Evolutionary conservation across 1,140 invertebrate genomes (phyloP), one percentile per base, ranked within the genome.

Genomic region (Scaptomyza graminum): DNA sequence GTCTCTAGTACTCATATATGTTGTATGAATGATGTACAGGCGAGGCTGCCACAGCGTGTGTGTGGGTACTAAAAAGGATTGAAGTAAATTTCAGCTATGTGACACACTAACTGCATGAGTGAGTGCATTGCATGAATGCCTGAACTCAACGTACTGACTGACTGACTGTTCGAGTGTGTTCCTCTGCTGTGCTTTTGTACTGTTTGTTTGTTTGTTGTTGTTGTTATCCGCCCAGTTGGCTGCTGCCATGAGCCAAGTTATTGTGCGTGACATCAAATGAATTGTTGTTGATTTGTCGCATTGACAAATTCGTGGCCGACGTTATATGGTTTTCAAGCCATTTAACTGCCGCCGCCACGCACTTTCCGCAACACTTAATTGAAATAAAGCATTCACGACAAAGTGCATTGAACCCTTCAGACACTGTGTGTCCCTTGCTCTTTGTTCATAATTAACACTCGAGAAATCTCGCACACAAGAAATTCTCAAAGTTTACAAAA

Each of bases 231-330:
- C 18, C 18, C 18, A 22, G 18, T 22, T 22, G 18, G 18, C 4
- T 43, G 12, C 22, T 67, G 55, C 49, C 15, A 59, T 54, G 52
- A 44, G 65, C 54, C 51, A 68, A 68, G 64, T 73, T 74, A 69
- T 63, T 64, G 74, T 77, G 61, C 60, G 51, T 65, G 60, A 74
- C 71, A 69, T 74, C 74, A 82, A 87, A 76, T 88, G 75, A 73
- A 87, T 87, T 88, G 82, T 87, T 87, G 78, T 87, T 87, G 82
- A 87, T 87, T 79, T 76, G 82, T 82, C 56, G 60, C 54, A 13
- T 60, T 64, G 80, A 77, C 65, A 84, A 84, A 85, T 80, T 12
- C 8, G 37, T 12, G 25, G 62, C 43, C 18, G 34, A 61, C 68
- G 72, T 61, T 57, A 55, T 84, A 69, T 25, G 25, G 25, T 3